These are phyloP conservation scores for Hippocampus zosterae DNA, from an alignment of 2,113 vertebrate genomes.

Conservation along the genomic window DNA sequence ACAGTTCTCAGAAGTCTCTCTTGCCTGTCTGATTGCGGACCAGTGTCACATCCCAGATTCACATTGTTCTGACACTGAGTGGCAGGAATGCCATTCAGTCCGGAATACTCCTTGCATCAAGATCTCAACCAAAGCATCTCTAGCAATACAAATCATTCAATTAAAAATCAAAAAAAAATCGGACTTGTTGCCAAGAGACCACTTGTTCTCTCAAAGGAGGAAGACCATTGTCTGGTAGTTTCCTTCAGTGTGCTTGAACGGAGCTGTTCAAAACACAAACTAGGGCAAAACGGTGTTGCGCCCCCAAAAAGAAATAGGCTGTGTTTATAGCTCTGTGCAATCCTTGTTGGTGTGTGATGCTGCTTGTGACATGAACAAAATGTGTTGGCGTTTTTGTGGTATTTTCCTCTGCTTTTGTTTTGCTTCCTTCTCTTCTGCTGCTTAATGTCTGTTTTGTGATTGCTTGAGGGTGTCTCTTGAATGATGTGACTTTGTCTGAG, in stretches of 20 bases:
- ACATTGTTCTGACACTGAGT: conserved; percentile 56
- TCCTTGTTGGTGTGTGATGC: neutral
- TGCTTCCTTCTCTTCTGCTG: neutral
- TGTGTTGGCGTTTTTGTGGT: neutral
- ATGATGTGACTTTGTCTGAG: neutral
- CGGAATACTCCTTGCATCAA: conserved; percentile 33
- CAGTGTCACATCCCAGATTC: conserved; percentile 27
- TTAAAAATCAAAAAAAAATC: conserved; percentile 19
- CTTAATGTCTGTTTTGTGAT: neutral
- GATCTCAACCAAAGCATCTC: conserved; percentile 1
- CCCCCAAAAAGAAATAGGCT: neutral
- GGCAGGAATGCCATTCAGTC: conserved; percentile 44
- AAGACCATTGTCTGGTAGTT: conserved; percentile 23
- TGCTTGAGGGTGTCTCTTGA: neutral
- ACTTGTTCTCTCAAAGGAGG: conserved; percentile 26
- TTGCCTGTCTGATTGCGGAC: conserved; percentile 38
- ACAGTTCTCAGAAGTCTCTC: conserved; percentile 52
- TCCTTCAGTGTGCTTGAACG: conserved; percentile 9
- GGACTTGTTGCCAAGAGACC: conserved; percentile 19
- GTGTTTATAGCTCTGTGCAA: neutral
- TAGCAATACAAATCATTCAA: neutral
- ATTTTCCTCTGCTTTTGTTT: neutral
- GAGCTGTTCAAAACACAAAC: neutral
- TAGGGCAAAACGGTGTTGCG: no score
- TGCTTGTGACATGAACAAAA: neutral